Evolutionary conservation across 1,140 invertebrate genomes (phyloP).

Genomic region (Diuraphis noxia): DNA sequence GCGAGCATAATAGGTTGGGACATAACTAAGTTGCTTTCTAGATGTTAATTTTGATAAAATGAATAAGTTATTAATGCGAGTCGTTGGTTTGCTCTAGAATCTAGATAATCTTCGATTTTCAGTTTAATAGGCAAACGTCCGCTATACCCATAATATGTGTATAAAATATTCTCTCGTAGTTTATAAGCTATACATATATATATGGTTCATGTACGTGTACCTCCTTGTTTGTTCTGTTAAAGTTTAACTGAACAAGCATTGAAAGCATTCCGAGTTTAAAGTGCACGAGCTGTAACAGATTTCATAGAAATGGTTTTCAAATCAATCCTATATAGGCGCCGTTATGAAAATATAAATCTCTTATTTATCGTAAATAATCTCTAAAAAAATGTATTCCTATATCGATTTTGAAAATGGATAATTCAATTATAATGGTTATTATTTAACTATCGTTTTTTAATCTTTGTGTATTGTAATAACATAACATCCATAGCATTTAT

Average conservation of each 20-base stretch:
- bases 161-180: background rate
- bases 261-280: background rate
- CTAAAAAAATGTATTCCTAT: background rate
- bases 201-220: background rate
- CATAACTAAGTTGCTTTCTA: background rate
- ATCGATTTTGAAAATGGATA: background rate
- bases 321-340: background rate
- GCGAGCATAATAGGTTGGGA: background rate
- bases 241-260: background rate
- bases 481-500: background rate
- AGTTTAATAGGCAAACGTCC: background rate
- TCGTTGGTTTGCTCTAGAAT: background rate
- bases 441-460: background rate
- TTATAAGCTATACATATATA: background rate
- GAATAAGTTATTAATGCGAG: background rate
- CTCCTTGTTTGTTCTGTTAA: background rate
- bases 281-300: background rate
- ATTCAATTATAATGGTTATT: background rate
- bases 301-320: background rate
- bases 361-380: background rate
- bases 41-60: constrained; percentile 2
- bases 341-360: background rate
- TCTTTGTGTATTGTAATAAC: background rate
- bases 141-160: background rate
- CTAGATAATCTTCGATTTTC: background rate